Percentiles rank a stretch among this genome's conserved stretches.
Conservation (phyloP, 1,140 invertebrate genomes). For the Centruroides sculpturatus region DNA sequence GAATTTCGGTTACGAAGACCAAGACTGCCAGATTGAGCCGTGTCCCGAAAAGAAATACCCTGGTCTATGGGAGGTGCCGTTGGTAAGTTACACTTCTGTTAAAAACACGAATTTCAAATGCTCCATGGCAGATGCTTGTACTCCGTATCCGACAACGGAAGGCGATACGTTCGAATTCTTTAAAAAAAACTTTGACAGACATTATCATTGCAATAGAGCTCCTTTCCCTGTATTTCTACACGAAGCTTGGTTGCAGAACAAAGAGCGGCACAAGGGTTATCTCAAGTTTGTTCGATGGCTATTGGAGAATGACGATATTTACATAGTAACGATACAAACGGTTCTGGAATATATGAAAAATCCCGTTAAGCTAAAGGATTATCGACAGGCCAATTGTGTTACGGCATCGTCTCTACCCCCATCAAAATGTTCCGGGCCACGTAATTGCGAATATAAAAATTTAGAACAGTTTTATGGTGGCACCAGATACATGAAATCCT, state of each 20-base stretch:
- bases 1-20: slow-evolving; percentile 44
- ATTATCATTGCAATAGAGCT: slow-evolving; percentile 28
- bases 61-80: slow-evolving; percentile 21
- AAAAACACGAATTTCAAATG: slow-evolving; percentile 27
- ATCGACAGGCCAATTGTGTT: not conserved
- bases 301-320: slow-evolving; percentile 27
- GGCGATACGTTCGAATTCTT: slow-evolving; percentile 28
- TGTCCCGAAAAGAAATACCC: slow-evolving; percentile 15
- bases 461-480: slow-evolving; percentile 9
- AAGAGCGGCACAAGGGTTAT: slow-evolving; percentile 41
- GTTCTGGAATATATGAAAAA: slow-evolving; percentile 29
- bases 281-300: slow-evolving; percentile 26
- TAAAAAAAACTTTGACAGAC: slow-evolving; percentile 27
- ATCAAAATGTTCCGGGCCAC: not conserved
- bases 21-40: slow-evolving; percentile 33
- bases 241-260: slow-evolving; percentile 29
- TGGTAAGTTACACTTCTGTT: slow-evolving; percentile 12
- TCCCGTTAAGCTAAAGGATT: slow-evolving; percentile 21
- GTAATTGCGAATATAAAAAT: slow-evolving; percentile 8
- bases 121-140: slow-evolving; percentile 29
- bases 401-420: not conserved
- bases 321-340: slow-evolving; percentile 28
- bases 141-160: slow-evolving; percentile 20
- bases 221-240: slow-evolving; percentile 29
- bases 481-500: slow-evolving; percentile 54